Evolutionary conservation across 2,797 vertebrate species (phyloP), one percentile per base, ranked within the genome.

Genomic region (Erithacus rubecula): DNA sequence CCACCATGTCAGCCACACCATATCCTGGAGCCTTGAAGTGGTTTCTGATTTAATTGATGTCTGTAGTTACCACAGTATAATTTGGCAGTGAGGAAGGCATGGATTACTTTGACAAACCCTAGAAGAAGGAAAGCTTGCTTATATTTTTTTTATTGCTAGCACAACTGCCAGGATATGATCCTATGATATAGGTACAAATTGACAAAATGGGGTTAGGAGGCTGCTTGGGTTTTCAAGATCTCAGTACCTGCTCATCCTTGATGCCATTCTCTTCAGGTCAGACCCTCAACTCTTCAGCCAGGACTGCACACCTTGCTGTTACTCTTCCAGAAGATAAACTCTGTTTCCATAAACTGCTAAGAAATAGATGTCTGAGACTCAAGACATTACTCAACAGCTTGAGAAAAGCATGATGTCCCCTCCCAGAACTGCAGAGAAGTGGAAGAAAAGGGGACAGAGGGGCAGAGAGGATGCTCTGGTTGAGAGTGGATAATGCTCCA

Each of bases 391-490:
- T 76, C 47, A 74, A 21, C 13, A 59, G 6, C 36, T 59, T 30
- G 29, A 52, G 55, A 37, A 70, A 46, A 52, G 2, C 29, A 24
- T 7, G 6, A n/a, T 11, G 10, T 21, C 15, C 2, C 5, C 23
- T 9, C 26, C 5, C 12, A 47, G 68, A 70, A 18, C 23, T 29
- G n/a, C 32, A 68, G 32, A 83, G 44, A n/a, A 49, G 14, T 7
- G 13, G 27, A n/a, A 60, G 46, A 4, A 46, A 58, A 90, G 27
- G 37, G 87, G 27, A 6, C 6, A 59, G 63, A 81, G 24, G 4
- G 4, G 9, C 2, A 60, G 74, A 55, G 36, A 51, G 27, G 2
- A 0, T 17, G 27, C 30, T 56, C 23, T 23, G 34, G 23, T 11
- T 58, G 32, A 34, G 32, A 12, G 6, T 34, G 43, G 12, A 15